Percentiles rank a stretch among this genome's conserved stretches.
These are phyloP conservation scores for Philereme transversata DNA, from an alignment of 2,888 invertebrate species.

Conservation along the genomic window DNA sequence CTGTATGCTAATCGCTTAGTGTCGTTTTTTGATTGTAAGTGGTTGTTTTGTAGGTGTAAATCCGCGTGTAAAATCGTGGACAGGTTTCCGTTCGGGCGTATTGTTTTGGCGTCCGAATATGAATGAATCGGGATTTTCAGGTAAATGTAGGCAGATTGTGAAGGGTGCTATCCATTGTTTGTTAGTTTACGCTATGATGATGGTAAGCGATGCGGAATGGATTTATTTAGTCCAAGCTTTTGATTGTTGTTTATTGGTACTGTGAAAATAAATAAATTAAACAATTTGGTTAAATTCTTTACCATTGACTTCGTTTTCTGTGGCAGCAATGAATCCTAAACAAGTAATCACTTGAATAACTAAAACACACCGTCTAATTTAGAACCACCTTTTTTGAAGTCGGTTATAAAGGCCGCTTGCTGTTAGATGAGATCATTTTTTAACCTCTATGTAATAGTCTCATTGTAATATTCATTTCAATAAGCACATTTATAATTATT, in stretches of 20 bases:
- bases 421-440: too few relatives aligned
- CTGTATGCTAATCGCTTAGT: constrained; percentile 34
- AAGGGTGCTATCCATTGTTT: constrained; percentile 46
- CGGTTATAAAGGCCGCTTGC: too few relatives aligned
- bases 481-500: too few relatives aligned
- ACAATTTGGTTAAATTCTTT: too few relatives aligned
- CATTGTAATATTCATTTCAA: too few relatives aligned
- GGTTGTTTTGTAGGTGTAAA: constrained; percentile 54
- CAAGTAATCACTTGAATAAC: too few relatives aligned
- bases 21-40: constrained; percentile 40
- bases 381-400: too few relatives aligned
- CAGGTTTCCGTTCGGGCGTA: constrained; percentile 68
- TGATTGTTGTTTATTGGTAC: constrained; percentile 24
- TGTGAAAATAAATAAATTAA: not conserved
- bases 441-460: too few relatives aligned
- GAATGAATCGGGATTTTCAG: constrained; percentile 72
- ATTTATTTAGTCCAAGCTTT: constrained; percentile 34
- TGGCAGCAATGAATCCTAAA: too few relatives aligned
- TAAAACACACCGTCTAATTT: too few relatives aligned
- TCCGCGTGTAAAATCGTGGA: constrained; percentile 70
- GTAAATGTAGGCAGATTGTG: constrained; percentile 60
- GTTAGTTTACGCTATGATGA: constrained; percentile 35
- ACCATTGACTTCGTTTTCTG: too few relatives aligned
- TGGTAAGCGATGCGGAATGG: constrained; percentile 31
- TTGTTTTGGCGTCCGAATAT: constrained; percentile 67